phyloP scores from a whole-genome alignment of 2,888 invertebrate species.

The Drosophila hawaiiensis region DNA sequence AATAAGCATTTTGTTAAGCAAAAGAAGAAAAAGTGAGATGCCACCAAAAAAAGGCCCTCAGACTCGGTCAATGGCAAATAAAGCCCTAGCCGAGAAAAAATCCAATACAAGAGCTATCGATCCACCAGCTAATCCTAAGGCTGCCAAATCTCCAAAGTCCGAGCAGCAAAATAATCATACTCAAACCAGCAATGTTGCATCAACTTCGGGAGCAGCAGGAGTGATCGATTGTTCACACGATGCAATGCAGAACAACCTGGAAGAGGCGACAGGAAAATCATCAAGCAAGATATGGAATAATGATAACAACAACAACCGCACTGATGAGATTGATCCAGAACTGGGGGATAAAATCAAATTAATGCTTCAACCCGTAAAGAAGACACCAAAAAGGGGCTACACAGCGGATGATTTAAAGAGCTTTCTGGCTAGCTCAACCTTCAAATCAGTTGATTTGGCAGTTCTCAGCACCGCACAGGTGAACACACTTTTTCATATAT shows the following conservation, averaged over 20 bases:
- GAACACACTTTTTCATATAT: not conserved
- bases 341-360: not conserved
- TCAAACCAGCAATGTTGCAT: not conserved
- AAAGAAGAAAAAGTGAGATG: not conserved
- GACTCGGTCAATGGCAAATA: not conserved
- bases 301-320: not conserved
- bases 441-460: not conserved
- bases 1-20: not conserved
- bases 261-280: not conserved
- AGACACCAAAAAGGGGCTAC: not conserved
- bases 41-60: not conserved
- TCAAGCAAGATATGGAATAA: not conserved
- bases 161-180: not conserved
- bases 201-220: not conserved
- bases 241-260: not conserved
- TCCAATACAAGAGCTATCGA: not conserved
- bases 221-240: not conserved
- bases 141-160: not conserved
- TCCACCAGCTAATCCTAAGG: not conserved
- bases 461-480: constrained; percentile 10
- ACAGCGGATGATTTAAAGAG: not conserved
- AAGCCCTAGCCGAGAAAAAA: not conserved
- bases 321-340: not conserved
- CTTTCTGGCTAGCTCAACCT: not conserved
- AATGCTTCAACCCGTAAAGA: not conserved